These are phyloP conservation scores for Trialeurodes vaporariorum DNA, from an alignment of 1,140 invertebrate species.

Conservation along the genomic window DNA sequence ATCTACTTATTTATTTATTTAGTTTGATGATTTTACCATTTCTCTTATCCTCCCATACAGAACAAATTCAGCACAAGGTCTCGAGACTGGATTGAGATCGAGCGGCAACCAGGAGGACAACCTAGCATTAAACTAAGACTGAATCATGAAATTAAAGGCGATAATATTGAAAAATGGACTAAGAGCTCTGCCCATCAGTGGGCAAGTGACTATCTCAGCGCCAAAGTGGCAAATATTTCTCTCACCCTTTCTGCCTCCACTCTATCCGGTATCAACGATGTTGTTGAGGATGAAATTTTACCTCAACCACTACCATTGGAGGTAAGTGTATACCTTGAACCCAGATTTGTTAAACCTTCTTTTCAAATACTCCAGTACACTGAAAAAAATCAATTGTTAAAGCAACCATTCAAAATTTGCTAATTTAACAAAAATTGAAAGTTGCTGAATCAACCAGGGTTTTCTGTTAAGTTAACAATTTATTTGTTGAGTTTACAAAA, in stretches of 20 bases:
- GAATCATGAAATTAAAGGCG: constrained; percentile 43
- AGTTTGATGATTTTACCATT: too few relatives aligned
- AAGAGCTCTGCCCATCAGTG: constrained; percentile 22
- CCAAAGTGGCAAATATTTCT: constrained; percentile 50
- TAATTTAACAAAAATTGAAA: too few relatives aligned
- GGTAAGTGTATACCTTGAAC: too few relatives aligned
- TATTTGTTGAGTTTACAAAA: too few relatives aligned
- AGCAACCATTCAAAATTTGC: too few relatives aligned
- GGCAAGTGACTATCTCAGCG: constrained; percentile 43
- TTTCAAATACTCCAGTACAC: too few relatives aligned
- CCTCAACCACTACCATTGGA: constrained; percentile 64
- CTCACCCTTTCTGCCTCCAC: constrained; percentile 40
- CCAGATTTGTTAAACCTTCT: too few relatives aligned
- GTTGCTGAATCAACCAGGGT: too few relatives aligned
- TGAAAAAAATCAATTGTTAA: too few relatives aligned
- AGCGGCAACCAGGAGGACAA: constrained; percentile 27
- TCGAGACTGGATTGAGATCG: constrained; percentile 53
- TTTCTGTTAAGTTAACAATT: too few relatives aligned
- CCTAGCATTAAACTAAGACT: constrained; percentile 45
- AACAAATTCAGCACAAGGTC: constrained; percentile 57
- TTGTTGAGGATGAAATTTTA: constrained; percentile 68
- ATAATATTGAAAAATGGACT: constrained; percentile 28
- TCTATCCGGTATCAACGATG: neutral
- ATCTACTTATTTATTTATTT: too few relatives aligned
- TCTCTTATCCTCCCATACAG: constrained; percentile 37